Evolutionary conservation across 2,797 vertebrate species (phyloP).

Genomic region (Chrosomus eos): DNA sequence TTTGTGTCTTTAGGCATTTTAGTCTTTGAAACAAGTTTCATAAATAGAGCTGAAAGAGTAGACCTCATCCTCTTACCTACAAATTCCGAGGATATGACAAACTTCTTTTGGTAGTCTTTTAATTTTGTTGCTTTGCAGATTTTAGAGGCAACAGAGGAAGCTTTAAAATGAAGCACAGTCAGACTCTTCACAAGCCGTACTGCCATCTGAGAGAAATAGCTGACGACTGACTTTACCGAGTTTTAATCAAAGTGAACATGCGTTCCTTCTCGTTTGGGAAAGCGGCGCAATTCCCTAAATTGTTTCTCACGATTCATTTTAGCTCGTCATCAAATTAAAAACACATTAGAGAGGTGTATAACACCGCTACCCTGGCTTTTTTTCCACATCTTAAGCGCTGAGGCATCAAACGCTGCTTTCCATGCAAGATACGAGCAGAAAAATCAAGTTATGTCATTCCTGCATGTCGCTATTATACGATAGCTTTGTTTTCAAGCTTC

Average conservation of each 20-base stretch:
- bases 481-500: slow-evolving; percentile 19
- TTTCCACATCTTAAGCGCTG: not conserved
- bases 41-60: slow-evolving; percentile 23
- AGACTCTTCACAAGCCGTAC: slow-evolving; percentile 48
- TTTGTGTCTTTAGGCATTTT: slow-evolving; percentile 17
- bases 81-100: slow-evolving; percentile 58
- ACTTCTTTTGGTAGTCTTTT: slow-evolving; percentile 30
- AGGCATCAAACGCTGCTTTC: slow-evolving; percentile 20
- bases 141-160: slow-evolving; percentile 66
- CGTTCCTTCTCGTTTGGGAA: slow-evolving; percentile 66
- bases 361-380: slow-evolving; percentile 20
- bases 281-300: slow-evolving; percentile 61
- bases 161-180: slow-evolving; percentile 46
- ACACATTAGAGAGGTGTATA: slow-evolving; percentile 50
- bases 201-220: slow-evolving; percentile 58
- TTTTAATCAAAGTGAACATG: slow-evolving; percentile 70
- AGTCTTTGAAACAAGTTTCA: not conserved
- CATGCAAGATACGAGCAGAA: slow-evolving; percentile 18
- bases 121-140: slow-evolving; percentile 63
- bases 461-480: slow-evolving; percentile 3
- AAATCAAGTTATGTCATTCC: slow-evolving; percentile 27
- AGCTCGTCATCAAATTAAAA: slow-evolving; percentile 61
- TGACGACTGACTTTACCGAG: slow-evolving; percentile 59
- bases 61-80: slow-evolving; percentile 54
- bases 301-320: slow-evolving; percentile 57